These are phyloP conservation scores for Crossocerus cetratus DNA, from an alignment of 2,888 invertebrate species.

Conservation along the genomic window DNA sequence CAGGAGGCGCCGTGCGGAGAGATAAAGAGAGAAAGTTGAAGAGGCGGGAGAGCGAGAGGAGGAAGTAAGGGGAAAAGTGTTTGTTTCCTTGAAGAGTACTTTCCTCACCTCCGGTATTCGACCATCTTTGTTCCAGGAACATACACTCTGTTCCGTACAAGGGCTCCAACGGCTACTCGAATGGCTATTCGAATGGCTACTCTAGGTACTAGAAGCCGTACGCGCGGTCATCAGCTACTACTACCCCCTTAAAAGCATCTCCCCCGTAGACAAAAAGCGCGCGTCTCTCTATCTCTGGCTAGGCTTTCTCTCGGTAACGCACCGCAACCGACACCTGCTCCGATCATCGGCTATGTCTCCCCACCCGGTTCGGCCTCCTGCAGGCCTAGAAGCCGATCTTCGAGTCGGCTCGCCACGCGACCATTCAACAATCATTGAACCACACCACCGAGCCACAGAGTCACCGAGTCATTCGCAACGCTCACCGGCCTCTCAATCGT, in stretches of 20 bases:
- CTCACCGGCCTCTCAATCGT: neutral
- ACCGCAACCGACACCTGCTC: neutral
- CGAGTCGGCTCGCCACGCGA: no score
- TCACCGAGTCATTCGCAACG: no score
- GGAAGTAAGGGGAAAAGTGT: constrained; percentile 19
- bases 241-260: constrained; percentile 46
- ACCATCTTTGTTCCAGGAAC: constrained; percentile 77
- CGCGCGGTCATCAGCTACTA: constrained; percentile 60
- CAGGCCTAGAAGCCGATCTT: no score
- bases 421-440: no score
- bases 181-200: constrained; percentile 77
- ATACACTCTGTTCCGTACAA: constrained; percentile 77
- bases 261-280: constrained; percentile 24
- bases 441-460: no score
- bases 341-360: no score
- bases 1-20: constrained; percentile 35
- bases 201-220: constrained; percentile 76
- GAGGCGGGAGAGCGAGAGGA: constrained; percentile 40
- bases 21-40: constrained; percentile 18
- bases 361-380: no score
- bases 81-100: constrained; percentile 41
- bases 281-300: constrained; percentile 35
- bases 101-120: constrained; percentile 73
- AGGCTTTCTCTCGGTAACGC: neutral
- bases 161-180: constrained; percentile 77